Evolutionary conservation across 2,888 invertebrate genomes (phyloP).

Genomic region (Epistrophe eligans): DNA sequence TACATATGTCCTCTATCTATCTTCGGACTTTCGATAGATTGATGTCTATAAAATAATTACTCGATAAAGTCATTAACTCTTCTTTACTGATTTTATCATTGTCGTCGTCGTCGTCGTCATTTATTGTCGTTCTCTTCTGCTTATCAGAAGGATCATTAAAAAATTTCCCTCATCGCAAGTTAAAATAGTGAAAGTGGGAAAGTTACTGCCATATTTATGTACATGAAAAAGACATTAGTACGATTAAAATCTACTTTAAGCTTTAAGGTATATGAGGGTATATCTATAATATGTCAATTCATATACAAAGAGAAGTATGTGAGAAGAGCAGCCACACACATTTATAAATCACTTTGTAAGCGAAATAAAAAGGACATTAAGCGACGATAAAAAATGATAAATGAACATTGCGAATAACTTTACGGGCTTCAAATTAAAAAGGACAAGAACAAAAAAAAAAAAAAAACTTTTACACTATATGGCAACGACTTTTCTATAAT

Average conservation of each 20-base stretch:
- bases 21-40: constrained; percentile 40
- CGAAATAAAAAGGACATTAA: constrained; percentile 75
- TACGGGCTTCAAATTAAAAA: constrained; percentile 65
- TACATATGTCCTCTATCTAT: constrained; percentile 27
- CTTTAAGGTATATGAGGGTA: not conserved
- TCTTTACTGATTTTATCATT: constrained; percentile 1
- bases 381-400: constrained; percentile 76
- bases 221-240: constrained; percentile 60
- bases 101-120: constrained; percentile 1
- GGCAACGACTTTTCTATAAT: constrained; percentile 21
- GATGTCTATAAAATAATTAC: constrained; percentile 63
- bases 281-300: constrained; percentile 6
- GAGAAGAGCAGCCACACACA: constrained; percentile 18
- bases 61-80: constrained; percentile 62
- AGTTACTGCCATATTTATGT: constrained; percentile 2
- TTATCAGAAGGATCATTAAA: constrained; percentile 68
- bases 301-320: not conserved
- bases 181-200: constrained; percentile 50
- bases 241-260: constrained; percentile 70
- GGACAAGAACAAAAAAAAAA: not conserved
- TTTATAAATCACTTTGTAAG: constrained; percentile 73
- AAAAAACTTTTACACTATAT: not conserved
- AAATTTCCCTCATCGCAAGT: constrained; percentile 20
- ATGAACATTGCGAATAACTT: constrained; percentile 70
- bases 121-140: not conserved